Evolutionary conservation across 2,113 vertebrate species (phyloP).

Genomic region (Felis chaus): DNA sequence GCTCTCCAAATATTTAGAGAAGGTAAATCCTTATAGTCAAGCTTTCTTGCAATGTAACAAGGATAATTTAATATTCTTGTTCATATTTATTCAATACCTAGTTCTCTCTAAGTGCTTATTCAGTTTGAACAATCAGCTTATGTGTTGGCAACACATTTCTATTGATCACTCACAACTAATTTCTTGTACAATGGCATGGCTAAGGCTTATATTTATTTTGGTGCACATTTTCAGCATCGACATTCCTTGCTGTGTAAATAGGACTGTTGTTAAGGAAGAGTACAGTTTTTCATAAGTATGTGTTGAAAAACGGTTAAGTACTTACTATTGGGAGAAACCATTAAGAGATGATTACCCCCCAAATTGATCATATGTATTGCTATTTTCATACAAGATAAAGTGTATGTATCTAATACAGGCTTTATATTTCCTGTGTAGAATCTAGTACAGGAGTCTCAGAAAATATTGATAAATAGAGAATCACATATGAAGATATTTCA

Average conservation of each 20-base stretch:
- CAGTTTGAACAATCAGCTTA: conserved; percentile 64
- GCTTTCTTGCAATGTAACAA: conserved; percentile 46
- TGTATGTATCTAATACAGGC: background rate
- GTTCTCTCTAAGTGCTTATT: conserved; percentile 63
- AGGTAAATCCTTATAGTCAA: conserved; percentile 74
- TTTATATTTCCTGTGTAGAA: background rate
- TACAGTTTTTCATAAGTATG: background rate
- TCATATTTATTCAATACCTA: conserved; percentile 71
- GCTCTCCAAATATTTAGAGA: conserved; percentile 76
- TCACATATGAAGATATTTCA: conserved; percentile 27
- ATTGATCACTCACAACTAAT: conserved; percentile 70
- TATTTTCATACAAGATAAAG: background rate
- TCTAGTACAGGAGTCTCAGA: background rate
- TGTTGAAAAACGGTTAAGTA: conserved; percentile 7
- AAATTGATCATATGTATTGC: background rate
- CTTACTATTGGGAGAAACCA: background rate
- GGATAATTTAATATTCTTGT: conserved; percentile 69
- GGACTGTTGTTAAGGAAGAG: conserved; percentile 22
- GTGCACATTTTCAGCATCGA: conserved; percentile 30
- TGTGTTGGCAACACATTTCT: conserved; percentile 70
- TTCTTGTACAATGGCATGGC: conserved; percentile 52
- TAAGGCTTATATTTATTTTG: conserved; percentile 70
- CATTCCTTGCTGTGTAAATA: conserved; percentile 66
- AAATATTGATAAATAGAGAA: conserved; percentile 27
- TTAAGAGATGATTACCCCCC: conserved; percentile 23